Evolutionary conservation across 64 coral and sea anemone species (phyloP), one percentile per base, ranked within the genome.

Genomic region (Actinia equina): DNA sequence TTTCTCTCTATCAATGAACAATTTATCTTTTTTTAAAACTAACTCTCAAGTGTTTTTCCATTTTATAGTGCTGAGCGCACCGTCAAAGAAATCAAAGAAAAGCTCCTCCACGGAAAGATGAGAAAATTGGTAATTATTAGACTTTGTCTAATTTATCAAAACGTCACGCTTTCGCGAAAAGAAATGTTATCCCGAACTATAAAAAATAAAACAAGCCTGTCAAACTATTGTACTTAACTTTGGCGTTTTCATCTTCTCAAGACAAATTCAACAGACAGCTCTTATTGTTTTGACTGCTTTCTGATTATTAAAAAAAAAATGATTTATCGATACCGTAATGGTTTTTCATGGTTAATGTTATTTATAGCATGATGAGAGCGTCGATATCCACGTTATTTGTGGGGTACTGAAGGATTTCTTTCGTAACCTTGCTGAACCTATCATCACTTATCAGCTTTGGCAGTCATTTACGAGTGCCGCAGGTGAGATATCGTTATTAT

Each of bases 341-440:
- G 19, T 65, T 65, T 65, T 65, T 41, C 26, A 45, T 67, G 30
- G 30, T 37, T 37, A 37, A 37, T 37, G 55, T 60, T 80, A 43
- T 44, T 63, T 81, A 13, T 60, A 52, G 18, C 85, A 99, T 89
- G 82, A 89, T 14, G 91, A 93, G 83, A 87, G 86, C 79, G 58
- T 82, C 5, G 97, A 99, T 52, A 95, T 95, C 9, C 93, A 99
- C 63, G 97, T 93, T 20, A 85, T 99, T 17, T 99, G 97, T 86
- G 97, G 97, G 85, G 88, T 93, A n/a, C 74, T 99, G 23, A 99
- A 99, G 69, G 93, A 95, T 62, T 99, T 99, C 83, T 79, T 99
- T 6, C 86, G 93, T 14, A 92, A 95, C 10, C 79, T 99, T 53
- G 80, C 97, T n/a, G 97, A 99, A 82, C 97, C 97, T 20, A 44